Conservation (phyloP, 2,113 vertebrate genomes). For the Anguilla rostrata region DNA sequence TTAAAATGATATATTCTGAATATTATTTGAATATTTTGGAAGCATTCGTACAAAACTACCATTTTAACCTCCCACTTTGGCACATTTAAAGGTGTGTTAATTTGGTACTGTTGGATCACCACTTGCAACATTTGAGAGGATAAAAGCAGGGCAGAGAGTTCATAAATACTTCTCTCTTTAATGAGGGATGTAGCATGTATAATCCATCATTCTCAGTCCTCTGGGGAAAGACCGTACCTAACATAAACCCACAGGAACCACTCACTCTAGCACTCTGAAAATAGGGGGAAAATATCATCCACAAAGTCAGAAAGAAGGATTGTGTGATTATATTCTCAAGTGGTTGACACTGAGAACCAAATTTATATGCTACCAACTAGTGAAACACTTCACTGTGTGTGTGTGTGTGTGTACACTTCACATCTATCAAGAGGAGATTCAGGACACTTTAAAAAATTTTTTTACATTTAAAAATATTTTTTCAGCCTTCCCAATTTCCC, state of each 20-base stretch:
- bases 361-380: neutral
- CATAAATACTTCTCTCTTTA: constrained; percentile 4
- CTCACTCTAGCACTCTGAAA: neutral
- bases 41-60: neutral
- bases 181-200: neutral
- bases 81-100: neutral
- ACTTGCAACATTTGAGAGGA: neutral
- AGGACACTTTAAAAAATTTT: neutral
- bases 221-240: neutral
- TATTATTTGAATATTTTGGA: neutral
- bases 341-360: neutral
- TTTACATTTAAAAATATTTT: too few relatives aligned
- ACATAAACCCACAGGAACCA: neutral
- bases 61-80: neutral
- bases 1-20: neutral
- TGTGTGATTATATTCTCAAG: neutral
- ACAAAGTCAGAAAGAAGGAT: neutral
- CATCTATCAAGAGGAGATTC: neutral
- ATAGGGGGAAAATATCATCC: neutral
- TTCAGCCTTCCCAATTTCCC: too few relatives aligned
- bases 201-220: neutral
- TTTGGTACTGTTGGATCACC: constrained; percentile 9
- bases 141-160: constrained; percentile 6
- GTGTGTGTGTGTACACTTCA: neutral
- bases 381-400: neutral